Conservation (phyloP, 2,888 invertebrate genomes). For the Antheraea assamensis region DNA sequence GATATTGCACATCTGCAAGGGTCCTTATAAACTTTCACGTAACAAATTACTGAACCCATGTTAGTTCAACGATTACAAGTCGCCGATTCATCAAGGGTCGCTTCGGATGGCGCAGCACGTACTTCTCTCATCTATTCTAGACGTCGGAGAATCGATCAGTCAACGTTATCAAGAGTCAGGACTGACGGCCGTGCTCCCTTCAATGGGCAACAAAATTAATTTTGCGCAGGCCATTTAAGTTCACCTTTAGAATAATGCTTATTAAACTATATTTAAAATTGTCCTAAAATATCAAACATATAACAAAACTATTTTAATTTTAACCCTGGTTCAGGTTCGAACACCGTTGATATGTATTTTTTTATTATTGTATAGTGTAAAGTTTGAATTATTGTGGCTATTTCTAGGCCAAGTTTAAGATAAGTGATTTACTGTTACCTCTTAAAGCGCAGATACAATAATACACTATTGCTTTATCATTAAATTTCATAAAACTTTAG, state of each 20-base stretch:
- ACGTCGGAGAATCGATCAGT: conserved; percentile 70
- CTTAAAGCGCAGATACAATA: too few species aligned
- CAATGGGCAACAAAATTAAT: conserved; percentile 70
- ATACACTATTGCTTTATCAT: too few species aligned
- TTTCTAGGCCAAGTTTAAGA: too few species aligned
- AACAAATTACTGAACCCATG: conserved; percentile 73
- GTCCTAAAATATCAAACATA: conserved; percentile 4
- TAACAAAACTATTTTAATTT: not conserved
- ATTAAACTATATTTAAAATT: conserved; percentile 17
- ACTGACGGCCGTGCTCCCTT: conserved; percentile 49
- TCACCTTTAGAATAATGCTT: conserved; percentile 20
- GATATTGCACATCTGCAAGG: conserved; percentile 64
- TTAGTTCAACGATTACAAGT: conserved; percentile 77
- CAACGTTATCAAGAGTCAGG: conserved; percentile 68
- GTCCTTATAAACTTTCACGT: conserved; percentile 53
- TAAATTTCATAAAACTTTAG: too few species aligned
- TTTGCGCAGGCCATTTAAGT: conserved; percentile 28
- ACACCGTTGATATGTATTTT: too few species aligned
- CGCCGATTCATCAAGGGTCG: conserved; percentile 71
- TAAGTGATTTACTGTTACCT: too few species aligned
- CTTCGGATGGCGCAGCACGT: conserved; percentile 68
- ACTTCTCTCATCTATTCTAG: conserved; percentile 69
- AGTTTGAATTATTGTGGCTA: too few species aligned
- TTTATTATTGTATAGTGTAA: too few species aligned
- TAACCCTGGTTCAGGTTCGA: not conserved